A percentile compares a stretch with the other conserved stretches of the same genome.
Evolutionary conservation across 1,140 invertebrate genomes (phyloP).

Genomic region (Drosophila suzukii): DNA sequence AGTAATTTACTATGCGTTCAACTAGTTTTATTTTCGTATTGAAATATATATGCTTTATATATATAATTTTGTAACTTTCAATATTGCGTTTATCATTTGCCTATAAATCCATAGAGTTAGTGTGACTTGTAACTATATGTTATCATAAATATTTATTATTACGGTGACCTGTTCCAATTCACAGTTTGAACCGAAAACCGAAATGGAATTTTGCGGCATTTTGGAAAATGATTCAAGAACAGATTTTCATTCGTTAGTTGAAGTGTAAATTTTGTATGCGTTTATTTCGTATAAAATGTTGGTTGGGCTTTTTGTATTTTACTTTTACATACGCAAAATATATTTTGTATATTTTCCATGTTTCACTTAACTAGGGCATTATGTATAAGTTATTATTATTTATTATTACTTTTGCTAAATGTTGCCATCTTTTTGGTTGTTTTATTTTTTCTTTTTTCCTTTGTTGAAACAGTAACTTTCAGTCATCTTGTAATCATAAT

Average conservation of each 20-base stretch:
- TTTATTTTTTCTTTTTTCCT: conserved; percentile 16
- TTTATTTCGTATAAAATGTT: conserved; percentile 67
- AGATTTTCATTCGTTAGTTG: conserved; percentile 38
- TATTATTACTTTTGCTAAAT: conserved; percentile 69
- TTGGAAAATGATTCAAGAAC: conserved; percentile 41
- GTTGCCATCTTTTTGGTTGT: conserved; percentile 36
- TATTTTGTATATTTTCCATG: conserved; percentile 72
- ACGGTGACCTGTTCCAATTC: conserved; percentile 21
- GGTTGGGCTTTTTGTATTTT: conserved; percentile 50
- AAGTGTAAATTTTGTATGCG: conserved; percentile 62
- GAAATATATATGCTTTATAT: conserved; percentile 45
- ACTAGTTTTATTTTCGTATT: conserved; percentile 57
- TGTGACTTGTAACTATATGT: conserved; percentile 52
- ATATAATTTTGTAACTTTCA: conserved; percentile 56
- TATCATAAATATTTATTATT: conserved; percentile 37
- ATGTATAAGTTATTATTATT: conserved; percentile 62
- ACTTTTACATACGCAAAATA: conserved; percentile 77
- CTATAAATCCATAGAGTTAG: conserved; percentile 54
- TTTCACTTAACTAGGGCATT: conserved; percentile 56
- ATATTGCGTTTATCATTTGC: conserved; percentile 58
- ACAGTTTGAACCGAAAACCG: conserved; percentile 36
- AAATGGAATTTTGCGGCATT: conserved; percentile 35
- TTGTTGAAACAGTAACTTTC: conserved; percentile 81
- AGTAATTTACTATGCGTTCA: conserved; percentile 60
- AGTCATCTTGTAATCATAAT: conserved; percentile 81